phyloP scores from a whole-genome alignment of 2,797 vertebrate genomes.

The Aeoliscus strigatus region DNA sequence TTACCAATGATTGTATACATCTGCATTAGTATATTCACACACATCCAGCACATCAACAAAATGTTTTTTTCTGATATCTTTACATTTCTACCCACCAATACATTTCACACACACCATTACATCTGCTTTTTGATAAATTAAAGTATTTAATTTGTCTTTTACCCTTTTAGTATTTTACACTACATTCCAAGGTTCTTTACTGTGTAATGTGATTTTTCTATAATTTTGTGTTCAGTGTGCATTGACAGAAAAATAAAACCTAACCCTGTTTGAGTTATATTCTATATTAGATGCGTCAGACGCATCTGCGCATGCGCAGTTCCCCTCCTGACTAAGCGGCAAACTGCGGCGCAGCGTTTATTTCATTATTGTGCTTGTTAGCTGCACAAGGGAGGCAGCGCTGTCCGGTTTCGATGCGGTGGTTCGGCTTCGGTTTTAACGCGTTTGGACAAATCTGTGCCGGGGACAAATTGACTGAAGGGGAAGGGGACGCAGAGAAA shows the following conservation, averaged over 20 bases:
- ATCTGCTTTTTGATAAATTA: not conserved
- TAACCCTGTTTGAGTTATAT: no score
- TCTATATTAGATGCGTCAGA: no score
- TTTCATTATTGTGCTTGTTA: no score
- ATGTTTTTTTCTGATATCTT: no score
- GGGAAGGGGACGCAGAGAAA: not conserved
- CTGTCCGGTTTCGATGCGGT: conserved; percentile 51
- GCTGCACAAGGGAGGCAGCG: no score
- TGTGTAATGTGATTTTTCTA: conserved; percentile 4
- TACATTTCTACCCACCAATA: conserved; percentile 1
- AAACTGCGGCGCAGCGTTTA: conserved; percentile 16
- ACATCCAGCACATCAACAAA: not conserved
- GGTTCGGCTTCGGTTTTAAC: conserved; percentile 86
- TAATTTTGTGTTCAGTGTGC: not conserved
- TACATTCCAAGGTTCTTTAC: conserved; percentile 42
- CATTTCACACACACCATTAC: conserved; percentile 1
- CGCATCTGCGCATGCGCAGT: conserved; percentile 24
- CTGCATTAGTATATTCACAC: conserved; percentile 2
- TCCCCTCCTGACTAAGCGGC: conserved; percentile 4
- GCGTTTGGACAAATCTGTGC: conserved; percentile 74
- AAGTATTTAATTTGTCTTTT: not conserved
- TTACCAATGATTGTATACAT: conserved; percentile 8
- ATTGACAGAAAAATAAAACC: conserved; percentile 3
- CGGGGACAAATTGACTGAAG: not conserved
- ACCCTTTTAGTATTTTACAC: conserved; percentile 3